Evolutionary conservation across 2,888 invertebrate species (phyloP).

Genomic region (Nephrotoma appendiculata): DNA sequence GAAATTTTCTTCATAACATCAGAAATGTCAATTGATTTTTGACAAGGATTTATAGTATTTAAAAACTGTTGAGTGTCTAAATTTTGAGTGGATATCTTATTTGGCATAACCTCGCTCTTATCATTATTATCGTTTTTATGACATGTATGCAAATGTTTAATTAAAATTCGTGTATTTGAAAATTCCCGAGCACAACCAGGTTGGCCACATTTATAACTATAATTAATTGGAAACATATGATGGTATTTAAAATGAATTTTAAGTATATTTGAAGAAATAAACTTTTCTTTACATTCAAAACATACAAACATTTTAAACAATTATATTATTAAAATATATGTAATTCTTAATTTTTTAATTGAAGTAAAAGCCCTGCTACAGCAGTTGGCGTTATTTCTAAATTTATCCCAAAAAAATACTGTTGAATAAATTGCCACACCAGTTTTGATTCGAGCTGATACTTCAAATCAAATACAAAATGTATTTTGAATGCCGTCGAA

Average conservation of each 20-base stretch:
- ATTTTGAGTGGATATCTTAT: not conserved
- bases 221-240: not conserved
- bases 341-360: not conserved
- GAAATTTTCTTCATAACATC: not conserved
- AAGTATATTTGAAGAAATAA: not conserved
- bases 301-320: not conserved
- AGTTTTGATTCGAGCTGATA: not conserved
- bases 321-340: slow-evolving; percentile 2
- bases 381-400: not conserved
- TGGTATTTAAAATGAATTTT: not conserved
- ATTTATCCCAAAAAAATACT: not conserved
- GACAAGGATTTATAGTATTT: not conserved
- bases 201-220: not conserved
- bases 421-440: not conserved
- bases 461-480: not conserved
- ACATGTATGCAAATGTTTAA: not conserved
- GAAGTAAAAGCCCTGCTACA: not conserved
- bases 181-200: not conserved
- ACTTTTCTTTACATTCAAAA: not conserved
- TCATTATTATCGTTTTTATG: not conserved
- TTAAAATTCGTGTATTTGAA: not conserved
- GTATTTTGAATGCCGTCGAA: not conserved
- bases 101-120: not conserved
- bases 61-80: not conserved
- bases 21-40: not conserved